Evolutionary conservation across 2,888 invertebrate genomes (phyloP).

Genomic region (Caenorhabditis becei): DNA sequence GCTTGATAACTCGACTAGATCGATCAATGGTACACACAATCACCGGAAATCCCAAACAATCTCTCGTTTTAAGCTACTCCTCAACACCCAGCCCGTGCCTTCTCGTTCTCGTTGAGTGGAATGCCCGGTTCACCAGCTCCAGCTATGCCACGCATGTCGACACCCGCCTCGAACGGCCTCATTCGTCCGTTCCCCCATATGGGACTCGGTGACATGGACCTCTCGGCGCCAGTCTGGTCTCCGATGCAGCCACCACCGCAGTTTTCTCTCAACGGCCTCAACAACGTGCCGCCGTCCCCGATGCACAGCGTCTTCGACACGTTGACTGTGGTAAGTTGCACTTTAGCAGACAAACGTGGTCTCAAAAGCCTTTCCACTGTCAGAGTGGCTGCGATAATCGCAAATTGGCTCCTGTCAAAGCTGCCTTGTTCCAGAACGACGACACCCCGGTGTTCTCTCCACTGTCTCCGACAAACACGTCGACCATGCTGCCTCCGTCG

Average conservation of each 20-base stretch:
- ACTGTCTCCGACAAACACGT: slow-evolving; percentile 56
- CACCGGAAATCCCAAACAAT: not conserved
- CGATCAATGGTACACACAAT: not conserved
- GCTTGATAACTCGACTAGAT: slow-evolving; percentile 12
- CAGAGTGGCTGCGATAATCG: not conserved
- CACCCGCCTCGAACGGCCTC: slow-evolving; percentile 14
- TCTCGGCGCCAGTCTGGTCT: slow-evolving; percentile 12
- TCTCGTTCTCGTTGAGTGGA: slow-evolving; percentile 51
- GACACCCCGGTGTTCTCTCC: slow-evolving; percentile 65
- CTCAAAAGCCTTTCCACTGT: no score
- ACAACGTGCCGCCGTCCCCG: slow-evolving; percentile 34
- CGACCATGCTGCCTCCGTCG: slow-evolving; percentile 41
- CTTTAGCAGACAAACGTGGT: no score
- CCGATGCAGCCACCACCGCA: slow-evolving; percentile 32
- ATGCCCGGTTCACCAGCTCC: slow-evolving; percentile 29
- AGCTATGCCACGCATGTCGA: slow-evolving; percentile 26
- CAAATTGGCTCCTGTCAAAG: not conserved
- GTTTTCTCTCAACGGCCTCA: slow-evolving; percentile 29
- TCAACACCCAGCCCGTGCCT: slow-evolving; percentile 39
- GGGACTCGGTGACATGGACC: slow-evolving; percentile 19
- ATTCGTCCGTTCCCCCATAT: slow-evolving; percentile 13
- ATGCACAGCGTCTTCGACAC: slow-evolving; percentile 45
- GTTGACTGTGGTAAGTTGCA: slow-evolving; percentile 42
- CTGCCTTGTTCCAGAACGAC: slow-evolving; percentile 50
- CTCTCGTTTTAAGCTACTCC: slow-evolving; percentile 3